Base-by-base conservation (phyloP, 2,797 vertebrate species). In the Mus caroli region DNA sequence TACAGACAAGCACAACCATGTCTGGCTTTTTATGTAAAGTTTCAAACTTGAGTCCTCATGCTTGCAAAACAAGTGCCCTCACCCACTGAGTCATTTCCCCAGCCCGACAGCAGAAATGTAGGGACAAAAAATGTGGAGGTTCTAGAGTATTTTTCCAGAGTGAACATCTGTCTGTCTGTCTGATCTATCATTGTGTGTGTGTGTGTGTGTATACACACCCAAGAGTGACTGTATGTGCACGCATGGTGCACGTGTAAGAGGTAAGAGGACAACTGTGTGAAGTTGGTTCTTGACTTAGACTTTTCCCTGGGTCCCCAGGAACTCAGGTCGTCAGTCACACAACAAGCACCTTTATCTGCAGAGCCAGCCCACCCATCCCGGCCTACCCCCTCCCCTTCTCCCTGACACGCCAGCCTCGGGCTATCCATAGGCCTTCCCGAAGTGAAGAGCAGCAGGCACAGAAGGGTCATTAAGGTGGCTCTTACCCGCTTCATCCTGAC, bases 401-500 rank as follows among this genome's bases (percentile, higher is more conserved):
- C 82, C 60, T n/a, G 31, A n/a, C 31, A 14, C 0, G 2, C 43
- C 60, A 50, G 60, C 62, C 82, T 34, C 20, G 10, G 84, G 31
- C 7, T 54, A 37, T 1, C 43, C 31, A n/a, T 8, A 3, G 8
- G 20, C 50, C 31, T 10, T 0, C 31, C 5, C 60, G 82, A 31
- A 31, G 75, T 0, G 69, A 13, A 8, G 14, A 14, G 62, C 83
- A 9, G 31, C 50, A 11, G 50, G 50, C n/a, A 12, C 83, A 9
- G 31, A 3, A 10, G 43, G 0, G n/a, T n/a, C n/a, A n/a, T 37
- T 0, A 3, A 67, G 88, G 90, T 2, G 40, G 14, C 43, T 1
- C 97, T 98, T 99, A 99, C 99, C 99, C 99, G 99, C 98, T 99
- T 99, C 98, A 99, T 98, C 82, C 99, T 98, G 98, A 99, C 99